Base-by-base conservation (phyloP, 1,140 invertebrate genomes). In the Tachypleus tridentatus region DNA sequence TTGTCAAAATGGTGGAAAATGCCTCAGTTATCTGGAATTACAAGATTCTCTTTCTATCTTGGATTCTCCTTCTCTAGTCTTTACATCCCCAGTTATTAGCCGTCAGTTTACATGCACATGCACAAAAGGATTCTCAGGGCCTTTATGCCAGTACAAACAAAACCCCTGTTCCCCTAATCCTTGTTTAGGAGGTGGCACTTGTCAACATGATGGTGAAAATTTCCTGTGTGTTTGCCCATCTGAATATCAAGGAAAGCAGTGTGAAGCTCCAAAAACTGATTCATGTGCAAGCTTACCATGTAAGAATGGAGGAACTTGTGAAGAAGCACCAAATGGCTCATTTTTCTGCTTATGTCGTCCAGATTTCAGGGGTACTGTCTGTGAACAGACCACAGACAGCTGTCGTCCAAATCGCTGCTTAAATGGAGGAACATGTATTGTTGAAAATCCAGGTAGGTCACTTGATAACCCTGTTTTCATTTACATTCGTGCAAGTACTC, bases 121-220 rank as follows among this genome's bases (percentile, higher is more conserved):
- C 75, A 80, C 82, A 84, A 87, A 69, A 85, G 89, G 64, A 89
- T 89, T 75, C 86, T 84, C 49, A 86, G 92, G 5, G 78, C 80
- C 49, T 82, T 64, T 83, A 61, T 96, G 93, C 76, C 87, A 91
- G 68, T 84, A 85, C 68, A 80, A 88, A 9, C 88, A 91, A 76
- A 90, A 94, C 79, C 91, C 91, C 0, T 96, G 92, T 74, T 81
- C 85, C n/a, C 90, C 91, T 3, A 93, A 90, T 77, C 91, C 92
- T 8, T 96, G 93, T 75, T 82, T 85, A 66, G 80, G 82, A 72
- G 87, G 86, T 67, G 89, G 87, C 3, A 86, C 87, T 69, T 96
- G 93, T 74, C 82, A 86, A 53, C 83, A 87, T 66, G 81, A 89
- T 75, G 87, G 87, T 49, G 86, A 85, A 72, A 87, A 89, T 71